Percentiles rank a stretch among this genome's conserved stretches.
phyloP scores from a whole-genome alignment of 1,140 invertebrate genomes.

The Ooceraea biroi region DNA sequence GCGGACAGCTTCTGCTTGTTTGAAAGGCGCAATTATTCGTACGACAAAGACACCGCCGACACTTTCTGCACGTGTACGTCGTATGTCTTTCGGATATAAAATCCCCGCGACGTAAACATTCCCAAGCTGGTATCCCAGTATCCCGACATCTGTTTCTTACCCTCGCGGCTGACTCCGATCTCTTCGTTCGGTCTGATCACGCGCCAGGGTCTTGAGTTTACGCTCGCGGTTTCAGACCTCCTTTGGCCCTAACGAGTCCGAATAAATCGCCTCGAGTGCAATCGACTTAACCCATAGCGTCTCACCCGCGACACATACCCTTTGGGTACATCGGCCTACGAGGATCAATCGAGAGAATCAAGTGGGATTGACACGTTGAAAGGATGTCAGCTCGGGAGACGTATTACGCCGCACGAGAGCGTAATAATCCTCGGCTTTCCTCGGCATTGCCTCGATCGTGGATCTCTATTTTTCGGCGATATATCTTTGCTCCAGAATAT shows the following conservation, averaged over 20 bases:
- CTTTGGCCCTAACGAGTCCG: constrained; percentile 11
- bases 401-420: not conserved
- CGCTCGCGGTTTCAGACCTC: constrained; percentile 1
- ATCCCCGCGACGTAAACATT: constrained; percentile 73
- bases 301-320: not conserved
- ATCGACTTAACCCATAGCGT: constrained; percentile 53
- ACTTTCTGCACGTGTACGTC: constrained; percentile 70
- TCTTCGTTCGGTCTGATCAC: constrained; percentile 63
- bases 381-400: constrained; percentile 39
- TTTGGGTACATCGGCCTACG: constrained; percentile 10
- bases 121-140: constrained; percentile 65
- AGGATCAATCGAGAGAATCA: constrained; percentile 48
- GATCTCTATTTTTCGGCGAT: constrained; percentile 20
- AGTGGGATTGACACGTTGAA: constrained; percentile 50
- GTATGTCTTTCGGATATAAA: constrained; percentile 73
- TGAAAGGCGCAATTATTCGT: constrained; percentile 71
- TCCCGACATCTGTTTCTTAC: constrained; percentile 70
- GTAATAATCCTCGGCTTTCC: constrained; percentile 45
- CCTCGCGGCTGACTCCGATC: constrained; percentile 50
- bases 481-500: not conserved
- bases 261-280: constrained; percentile 50
- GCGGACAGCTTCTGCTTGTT: constrained; percentile 66
- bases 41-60: constrained; percentile 58
- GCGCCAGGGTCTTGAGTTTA: constrained; percentile 65
- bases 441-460: not conserved